Conservation (phyloP, 2,888 invertebrate species). For the Hymenopus coronatus region DNA sequence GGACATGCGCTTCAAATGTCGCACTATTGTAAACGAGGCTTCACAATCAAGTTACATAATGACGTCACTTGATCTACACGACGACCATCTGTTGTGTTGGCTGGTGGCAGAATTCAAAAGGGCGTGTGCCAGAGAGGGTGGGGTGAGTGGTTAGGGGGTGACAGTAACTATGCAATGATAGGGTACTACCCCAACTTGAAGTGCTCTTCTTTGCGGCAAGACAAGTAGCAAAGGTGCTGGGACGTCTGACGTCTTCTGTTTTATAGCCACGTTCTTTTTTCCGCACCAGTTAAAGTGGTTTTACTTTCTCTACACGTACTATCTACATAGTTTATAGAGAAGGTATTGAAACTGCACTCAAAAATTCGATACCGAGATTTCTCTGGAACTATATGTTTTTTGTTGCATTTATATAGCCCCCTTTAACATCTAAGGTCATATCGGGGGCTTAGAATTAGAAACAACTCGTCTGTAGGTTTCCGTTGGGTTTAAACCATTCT, state of each 20-base stretch:
- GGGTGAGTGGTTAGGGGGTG: neutral
- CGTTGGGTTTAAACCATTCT: too few species aligned
- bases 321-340: too few species aligned
- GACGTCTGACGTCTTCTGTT: neutral
- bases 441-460: too few species aligned
- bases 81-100: neutral
- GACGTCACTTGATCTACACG: neutral
- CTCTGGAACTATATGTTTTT: too few species aligned
- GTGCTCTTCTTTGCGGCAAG: neutral
- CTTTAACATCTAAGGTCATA: too few species aligned
- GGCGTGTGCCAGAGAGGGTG: neutral
- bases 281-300: too few species aligned
- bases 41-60: neutral
- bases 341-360: too few species aligned
- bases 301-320: too few species aligned
- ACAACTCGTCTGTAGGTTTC: too few species aligned
- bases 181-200: neutral
- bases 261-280: too few species aligned
- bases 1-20: neutral
- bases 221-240: neutral
- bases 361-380: too few species aligned
- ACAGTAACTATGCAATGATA: neutral
- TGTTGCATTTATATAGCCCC: too few species aligned
- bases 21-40: neutral
- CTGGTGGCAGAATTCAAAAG: neutral